Evolutionary conservation across 2,888 invertebrate genomes (phyloP), one percentile per base, ranked within the genome.

Genomic region (Drosophila kuntzei): DNA sequence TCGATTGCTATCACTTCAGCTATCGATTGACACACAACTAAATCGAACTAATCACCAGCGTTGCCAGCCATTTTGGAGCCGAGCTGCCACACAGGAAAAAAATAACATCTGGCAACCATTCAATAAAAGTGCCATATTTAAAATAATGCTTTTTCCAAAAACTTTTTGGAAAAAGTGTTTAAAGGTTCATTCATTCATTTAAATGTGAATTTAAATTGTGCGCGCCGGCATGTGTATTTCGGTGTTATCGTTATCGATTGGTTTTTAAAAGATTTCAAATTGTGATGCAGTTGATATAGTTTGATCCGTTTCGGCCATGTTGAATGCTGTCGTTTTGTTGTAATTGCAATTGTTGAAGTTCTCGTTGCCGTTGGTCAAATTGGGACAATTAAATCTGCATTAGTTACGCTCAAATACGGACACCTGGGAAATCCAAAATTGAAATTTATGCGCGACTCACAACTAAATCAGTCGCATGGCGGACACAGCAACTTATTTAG

Each of bases 311-410:
- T 50, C 36, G 8, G 25, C 18, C 22, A 43, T 34, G 34, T 57
- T 46, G 25, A 9, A 32, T 41, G 22, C 12, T 25, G 14, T 14
- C 11, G 9, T 47, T 8, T 5, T 20, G 22, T 34, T 16, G 44
- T 22, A 3, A 37, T 43, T 50, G 14, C 16, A 36, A 39, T 43
- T 12, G 6, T 37, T 32, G 39, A 9, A 39, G 53, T 46, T 22
- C 16, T 39, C 34, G 22, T 18, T 29, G 27, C 55, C 32, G 18
- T 47, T 25, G 49, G 43, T 16, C 25, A 54, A 71, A 71, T 43
- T 49, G 53, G 55, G 54, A 65, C 67, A 79, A 77, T 77, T 77
- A 79, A 79, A 68, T 71, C 20, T 53, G 55, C 64, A 79, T 77
- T 79, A 67, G 66, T 61, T 43, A 43, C 16, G 41, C 25, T 12